Percentiles rank a stretch among this genome's conserved stretches.
Conservation (phyloP, 1,140 invertebrate species). For the Nephila pilipes region DNA sequence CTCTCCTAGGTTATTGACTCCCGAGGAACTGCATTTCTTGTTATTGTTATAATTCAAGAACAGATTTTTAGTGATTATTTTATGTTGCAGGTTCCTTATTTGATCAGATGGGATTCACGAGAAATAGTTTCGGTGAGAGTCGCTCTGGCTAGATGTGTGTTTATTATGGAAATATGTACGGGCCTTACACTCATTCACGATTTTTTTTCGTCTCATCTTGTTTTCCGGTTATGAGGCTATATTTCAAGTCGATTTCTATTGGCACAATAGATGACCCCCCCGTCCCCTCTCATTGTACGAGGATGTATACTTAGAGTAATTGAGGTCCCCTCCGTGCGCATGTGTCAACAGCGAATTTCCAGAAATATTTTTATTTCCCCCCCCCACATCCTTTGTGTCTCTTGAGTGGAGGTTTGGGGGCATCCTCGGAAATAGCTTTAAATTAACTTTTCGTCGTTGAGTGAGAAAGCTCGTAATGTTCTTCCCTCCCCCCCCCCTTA, state of each 20-base stretch:
- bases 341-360: conserved; percentile 48
- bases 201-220: background rate
- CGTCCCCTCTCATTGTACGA: background rate
- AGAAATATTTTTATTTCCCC: background rate
- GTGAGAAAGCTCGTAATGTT: background rate
- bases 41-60: conserved; percentile 73
- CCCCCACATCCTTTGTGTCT: too few species aligned
- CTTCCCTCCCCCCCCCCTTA: background rate
- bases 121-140: conserved; percentile 10
- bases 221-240: background rate
- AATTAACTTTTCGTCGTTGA: conserved; percentile 1
- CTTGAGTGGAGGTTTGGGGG: too few species aligned
- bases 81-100: conserved; percentile 55
- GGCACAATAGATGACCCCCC: conserved; percentile 10
- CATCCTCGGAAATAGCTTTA: background rate
- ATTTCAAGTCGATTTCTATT: conserved; percentile 35
- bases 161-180: conserved; percentile 16
- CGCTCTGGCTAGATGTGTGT: conserved; percentile 2
- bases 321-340: conserved; percentile 5
- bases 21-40: conserved; percentile 45
- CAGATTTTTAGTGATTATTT: conserved; percentile 63
- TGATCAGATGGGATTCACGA: conserved; percentile 53
- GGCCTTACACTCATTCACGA: conserved; percentile 18
- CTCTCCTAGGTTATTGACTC: conserved; percentile 65
- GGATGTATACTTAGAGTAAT: conserved; percentile 48